Conservation (phyloP, 2,113 vertebrate genomes). For the Hemicordylus capensis region DNA sequence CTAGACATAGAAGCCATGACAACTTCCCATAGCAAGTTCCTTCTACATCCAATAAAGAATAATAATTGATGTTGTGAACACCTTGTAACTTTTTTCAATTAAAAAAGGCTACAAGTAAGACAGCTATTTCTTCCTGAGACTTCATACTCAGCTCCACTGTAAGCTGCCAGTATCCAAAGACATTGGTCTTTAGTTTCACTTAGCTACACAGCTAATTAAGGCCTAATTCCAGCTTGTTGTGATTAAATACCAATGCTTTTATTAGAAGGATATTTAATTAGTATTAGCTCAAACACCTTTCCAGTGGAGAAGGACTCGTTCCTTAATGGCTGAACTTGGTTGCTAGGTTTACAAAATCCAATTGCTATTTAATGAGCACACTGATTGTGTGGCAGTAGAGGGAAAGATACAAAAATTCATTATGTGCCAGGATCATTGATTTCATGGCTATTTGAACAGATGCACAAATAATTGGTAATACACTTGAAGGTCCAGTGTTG, state of each 20-base stretch:
- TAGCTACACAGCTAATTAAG: constrained; percentile 34
- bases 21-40: neutral
- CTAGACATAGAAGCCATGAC: neutral
- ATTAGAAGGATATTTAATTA: constrained; percentile 53
- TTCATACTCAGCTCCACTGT: neutral
- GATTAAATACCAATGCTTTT: constrained; percentile 56
- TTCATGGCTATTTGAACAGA: constrained; percentile 9
- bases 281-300: constrained; percentile 32
- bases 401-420: constrained; percentile 21
- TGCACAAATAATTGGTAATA: constrained; percentile 22
- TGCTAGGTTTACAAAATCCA: constrained; percentile 38
- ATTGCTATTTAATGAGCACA: constrained; percentile 21
- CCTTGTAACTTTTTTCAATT: constrained; percentile 22
- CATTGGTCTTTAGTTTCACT: constrained; percentile 40
- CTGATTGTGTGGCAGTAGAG: neutral
- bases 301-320: constrained; percentile 28
- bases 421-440: neutral
- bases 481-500: neutral
- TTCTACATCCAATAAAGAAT: neutral
- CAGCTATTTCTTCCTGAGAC: constrained; percentile 1
- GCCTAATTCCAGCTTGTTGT: constrained; percentile 14
- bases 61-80: neutral
- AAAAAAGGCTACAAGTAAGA: constrained; percentile 22
- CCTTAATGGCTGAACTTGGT: constrained; percentile 45
- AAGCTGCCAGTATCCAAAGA: constrained; percentile 23